Evolutionary conservation across 2,113 vertebrate genomes (phyloP).

Genomic region (Zosterops lateralis): DNA sequence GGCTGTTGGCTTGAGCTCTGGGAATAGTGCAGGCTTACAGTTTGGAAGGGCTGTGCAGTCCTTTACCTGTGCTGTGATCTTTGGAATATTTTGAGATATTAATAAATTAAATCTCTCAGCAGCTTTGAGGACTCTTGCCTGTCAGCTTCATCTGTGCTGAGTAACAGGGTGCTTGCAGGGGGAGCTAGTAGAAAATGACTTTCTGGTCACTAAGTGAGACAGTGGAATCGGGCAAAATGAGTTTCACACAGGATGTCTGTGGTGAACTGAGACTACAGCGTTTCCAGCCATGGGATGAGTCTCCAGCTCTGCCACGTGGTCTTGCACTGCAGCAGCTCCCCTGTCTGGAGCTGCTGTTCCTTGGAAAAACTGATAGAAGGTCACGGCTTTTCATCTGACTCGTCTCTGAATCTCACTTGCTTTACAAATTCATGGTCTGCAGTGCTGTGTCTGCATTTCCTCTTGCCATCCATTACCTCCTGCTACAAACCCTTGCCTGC

Average conservation of each 20-base stretch:
- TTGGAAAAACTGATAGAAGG: not conserved
- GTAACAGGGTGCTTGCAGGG: not conserved
- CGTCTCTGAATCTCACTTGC: not conserved
- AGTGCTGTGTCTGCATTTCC: not conserved
- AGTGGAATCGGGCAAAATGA: not conserved
- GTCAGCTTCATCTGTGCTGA: not conserved
- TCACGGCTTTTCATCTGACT: not conserved
- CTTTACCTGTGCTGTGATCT: not conserved
- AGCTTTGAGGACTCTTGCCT: not conserved
- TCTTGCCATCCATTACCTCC: not conserved
- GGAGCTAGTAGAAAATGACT: not conserved
- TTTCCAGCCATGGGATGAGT: not conserved
- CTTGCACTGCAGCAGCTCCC: not conserved
- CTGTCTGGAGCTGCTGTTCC: not conserved
- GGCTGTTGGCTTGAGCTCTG: not conserved
- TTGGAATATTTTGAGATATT: not conserved
- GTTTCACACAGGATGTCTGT: not conserved
- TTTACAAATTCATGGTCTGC: not conserved
- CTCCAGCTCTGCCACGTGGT: not conserved
- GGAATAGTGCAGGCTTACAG: not conserved
- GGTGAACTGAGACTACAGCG: not conserved
- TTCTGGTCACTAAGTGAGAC: not conserved
- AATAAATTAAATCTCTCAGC: not conserved
- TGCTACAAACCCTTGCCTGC: not conserved
- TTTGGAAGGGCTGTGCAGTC: not conserved